Conservation (phyloP, 1,140 invertebrate species). For the Magallana ariakensis region DNA sequence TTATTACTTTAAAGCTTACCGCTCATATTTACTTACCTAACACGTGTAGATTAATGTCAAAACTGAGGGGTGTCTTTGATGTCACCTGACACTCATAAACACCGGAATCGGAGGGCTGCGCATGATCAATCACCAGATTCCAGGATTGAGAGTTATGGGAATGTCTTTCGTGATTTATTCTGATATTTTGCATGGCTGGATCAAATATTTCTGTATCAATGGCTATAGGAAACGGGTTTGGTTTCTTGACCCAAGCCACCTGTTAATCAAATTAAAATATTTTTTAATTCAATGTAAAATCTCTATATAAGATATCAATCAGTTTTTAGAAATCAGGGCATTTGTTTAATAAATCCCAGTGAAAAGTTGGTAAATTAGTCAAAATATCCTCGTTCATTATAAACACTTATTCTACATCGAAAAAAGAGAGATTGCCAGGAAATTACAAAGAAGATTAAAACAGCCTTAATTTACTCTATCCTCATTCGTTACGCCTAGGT, state of each 20-base stretch:
- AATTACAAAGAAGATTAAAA: too few species aligned
- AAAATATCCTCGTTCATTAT: too few species aligned
- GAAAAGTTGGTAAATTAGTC: too few species aligned
- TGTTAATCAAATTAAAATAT: background rate
- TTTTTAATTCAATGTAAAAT: too few species aligned
- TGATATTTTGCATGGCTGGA: constrained; percentile 4
- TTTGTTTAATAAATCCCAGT: too few species aligned
- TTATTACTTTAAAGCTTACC: too few species aligned
- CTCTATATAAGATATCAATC: too few species aligned
- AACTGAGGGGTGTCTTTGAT: constrained; percentile 8
- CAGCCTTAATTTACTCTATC: too few species aligned
- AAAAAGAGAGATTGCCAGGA: too few species aligned
- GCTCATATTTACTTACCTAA: constrained; percentile 27
- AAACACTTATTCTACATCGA: too few species aligned
- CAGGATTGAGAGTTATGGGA: background rate
- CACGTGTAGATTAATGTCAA: constrained; percentile 30
- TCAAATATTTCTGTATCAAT: constrained; percentile 17
- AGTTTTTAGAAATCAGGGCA: too few species aligned
- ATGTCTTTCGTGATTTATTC: constrained; percentile 5
- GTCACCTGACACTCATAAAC: constrained; percentile 48
- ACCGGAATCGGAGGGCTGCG: constrained; percentile 42
- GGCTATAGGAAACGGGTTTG: background rate
- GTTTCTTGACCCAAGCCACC: constrained; percentile 23
- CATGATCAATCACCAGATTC: constrained; percentile 43
- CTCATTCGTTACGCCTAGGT: too few species aligned